phyloP scores from a whole-genome alignment of 2,113 vertebrate genomes.

The Oncorhynchus kisutch region DNA sequence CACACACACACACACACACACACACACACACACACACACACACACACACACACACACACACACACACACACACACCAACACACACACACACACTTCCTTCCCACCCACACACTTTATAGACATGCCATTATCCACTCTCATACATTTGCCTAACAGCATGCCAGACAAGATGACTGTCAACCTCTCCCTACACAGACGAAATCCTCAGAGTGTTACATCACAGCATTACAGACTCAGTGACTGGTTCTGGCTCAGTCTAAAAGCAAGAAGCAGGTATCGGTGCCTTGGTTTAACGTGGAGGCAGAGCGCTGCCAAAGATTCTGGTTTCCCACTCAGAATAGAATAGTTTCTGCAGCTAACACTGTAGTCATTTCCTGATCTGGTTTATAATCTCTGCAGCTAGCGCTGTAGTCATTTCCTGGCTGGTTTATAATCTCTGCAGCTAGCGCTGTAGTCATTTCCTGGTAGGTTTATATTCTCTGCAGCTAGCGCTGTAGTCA shows the following conservation, averaged over 20 bases:
- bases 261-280: slow-evolving; percentile 9
- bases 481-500: too few species aligned
- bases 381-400: too few species aligned
- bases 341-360: slow-evolving; percentile 2
- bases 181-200: background rate
- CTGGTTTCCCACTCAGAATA: slow-evolving; percentile 11
- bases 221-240: background rate
- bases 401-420: background rate
- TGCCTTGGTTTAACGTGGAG: slow-evolving; percentile 15
- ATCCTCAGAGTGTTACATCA: background rate
- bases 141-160: background rate
- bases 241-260: background rate
- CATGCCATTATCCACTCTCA: background rate
- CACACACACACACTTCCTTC: background rate
- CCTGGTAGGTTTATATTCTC: too few species aligned
- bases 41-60: background rate
- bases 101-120: background rate
- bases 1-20: background rate
- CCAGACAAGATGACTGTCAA: background rate
- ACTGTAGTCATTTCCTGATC: background rate
- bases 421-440: background rate
- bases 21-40: background rate
- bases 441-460: slow-evolving; percentile 1
- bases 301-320: slow-evolving; percentile 3
- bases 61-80: background rate